Evolutionary conservation across 1,140 invertebrate genomes (phyloP).

Genomic region (Helicorthomorpha holstii): DNA sequence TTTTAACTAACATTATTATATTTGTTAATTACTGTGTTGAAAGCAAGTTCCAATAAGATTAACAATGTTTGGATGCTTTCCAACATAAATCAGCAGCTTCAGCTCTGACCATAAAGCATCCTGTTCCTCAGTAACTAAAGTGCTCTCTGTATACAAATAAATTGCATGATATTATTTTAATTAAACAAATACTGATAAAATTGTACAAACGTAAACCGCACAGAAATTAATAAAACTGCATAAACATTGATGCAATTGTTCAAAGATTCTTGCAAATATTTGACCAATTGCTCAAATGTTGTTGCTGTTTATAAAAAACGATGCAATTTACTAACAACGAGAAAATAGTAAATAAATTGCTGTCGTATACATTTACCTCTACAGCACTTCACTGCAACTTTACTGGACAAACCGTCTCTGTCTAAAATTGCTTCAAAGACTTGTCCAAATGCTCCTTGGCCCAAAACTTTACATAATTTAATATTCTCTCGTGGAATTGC

Average conservation of each 20-base stretch:
- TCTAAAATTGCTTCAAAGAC: neutral
- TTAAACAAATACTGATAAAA: neutral
- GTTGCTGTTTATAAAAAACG: too few relatives aligned
- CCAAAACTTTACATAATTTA: neutral
- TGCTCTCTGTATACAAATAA: too few relatives aligned
- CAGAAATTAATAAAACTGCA: too few relatives aligned
- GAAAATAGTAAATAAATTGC: neutral
- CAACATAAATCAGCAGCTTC: conserved; percentile 32
- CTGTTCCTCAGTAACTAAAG: conserved; percentile 25
- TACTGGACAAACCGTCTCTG: neutral
- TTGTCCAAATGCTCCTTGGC: neutral
- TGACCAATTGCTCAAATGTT: neutral
- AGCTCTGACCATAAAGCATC: conserved; percentile 30
- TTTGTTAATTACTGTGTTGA: neutral
- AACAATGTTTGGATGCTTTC: conserved; percentile 33
- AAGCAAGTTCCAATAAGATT: conserved; percentile 27
- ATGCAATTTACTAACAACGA: neutral
- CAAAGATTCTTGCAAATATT: neutral
- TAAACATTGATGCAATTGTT: too few relatives aligned
- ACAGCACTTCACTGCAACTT: neutral
- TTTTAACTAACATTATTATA: too few relatives aligned
- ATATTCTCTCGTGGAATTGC: too few relatives aligned
- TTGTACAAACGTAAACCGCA: too few relatives aligned
- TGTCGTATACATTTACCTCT: neutral
- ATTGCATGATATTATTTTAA: neutral